Percentiles rank a stretch among this genome's conserved stretches.
phyloP scores from a whole-genome alignment of 2,888 invertebrate genomes.

The Dicranocentrus wangi region DNA sequence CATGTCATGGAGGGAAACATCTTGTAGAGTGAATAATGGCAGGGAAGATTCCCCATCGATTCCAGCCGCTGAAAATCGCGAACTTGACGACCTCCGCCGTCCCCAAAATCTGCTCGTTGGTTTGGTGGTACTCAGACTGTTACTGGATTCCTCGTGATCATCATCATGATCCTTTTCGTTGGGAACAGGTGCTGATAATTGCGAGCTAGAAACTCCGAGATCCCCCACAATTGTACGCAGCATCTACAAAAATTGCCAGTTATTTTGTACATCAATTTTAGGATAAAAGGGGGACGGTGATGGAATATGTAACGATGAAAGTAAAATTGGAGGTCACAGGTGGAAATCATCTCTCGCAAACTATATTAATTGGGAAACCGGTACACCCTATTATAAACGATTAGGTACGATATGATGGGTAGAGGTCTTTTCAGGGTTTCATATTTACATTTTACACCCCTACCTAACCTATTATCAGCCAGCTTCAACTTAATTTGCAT shows the following conservation, averaged over 20 bases:
- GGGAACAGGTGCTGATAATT: slow-evolving; percentile 15
- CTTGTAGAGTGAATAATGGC: slow-evolving; percentile 77
- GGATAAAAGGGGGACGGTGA: not conserved
- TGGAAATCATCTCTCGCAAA: not conserved
- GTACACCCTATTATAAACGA: too few species aligned
- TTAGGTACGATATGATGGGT: too few species aligned
- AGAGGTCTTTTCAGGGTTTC: too few species aligned
- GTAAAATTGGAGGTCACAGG: not conserved
- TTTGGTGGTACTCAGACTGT: slow-evolving; percentile 12
- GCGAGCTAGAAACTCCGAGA: slow-evolving; percentile 21
- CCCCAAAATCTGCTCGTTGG: slow-evolving; percentile 17
- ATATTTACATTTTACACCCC: too few species aligned
- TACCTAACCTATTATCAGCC: too few species aligned
- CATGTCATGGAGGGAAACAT: slow-evolving; percentile 85
- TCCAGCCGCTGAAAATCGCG: slow-evolving; percentile 33
- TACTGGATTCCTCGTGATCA: slow-evolving; percentile 10
- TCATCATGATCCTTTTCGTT: slow-evolving; percentile 28
- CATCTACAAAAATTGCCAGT: not conserved
- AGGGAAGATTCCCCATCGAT: slow-evolving; percentile 51
- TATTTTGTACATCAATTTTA: not conserved
- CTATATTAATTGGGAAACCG: too few species aligned
- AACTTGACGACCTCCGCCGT: not conserved
- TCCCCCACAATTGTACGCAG: slow-evolving; percentile 46
- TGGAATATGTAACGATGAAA: too few species aligned
- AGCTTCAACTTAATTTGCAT: too few species aligned